Evolutionary conservation across 2,113 vertebrate species (phyloP).

Genomic region (Gymnogyps californianus): DNA sequence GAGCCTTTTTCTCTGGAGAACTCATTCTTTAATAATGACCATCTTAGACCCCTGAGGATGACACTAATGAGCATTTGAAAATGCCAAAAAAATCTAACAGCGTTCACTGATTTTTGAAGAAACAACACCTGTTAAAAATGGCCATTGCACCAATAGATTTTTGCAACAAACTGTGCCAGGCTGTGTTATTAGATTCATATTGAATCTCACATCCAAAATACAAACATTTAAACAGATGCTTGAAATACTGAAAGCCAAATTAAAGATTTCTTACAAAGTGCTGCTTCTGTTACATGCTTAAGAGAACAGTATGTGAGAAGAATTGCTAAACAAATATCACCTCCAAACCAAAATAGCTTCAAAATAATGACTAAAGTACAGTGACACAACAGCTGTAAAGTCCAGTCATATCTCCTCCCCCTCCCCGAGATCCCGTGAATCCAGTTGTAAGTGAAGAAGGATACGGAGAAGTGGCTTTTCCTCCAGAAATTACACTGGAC

Average conservation of each 20-base stretch:
- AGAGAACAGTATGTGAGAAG: not conserved
- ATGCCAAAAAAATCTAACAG: slow-evolving; percentile 64
- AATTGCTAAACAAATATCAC: not conserved
- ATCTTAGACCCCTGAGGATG: slow-evolving; percentile 61
- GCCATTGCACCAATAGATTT: not conserved
- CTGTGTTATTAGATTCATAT: not conserved
- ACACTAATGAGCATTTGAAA: slow-evolving; percentile 78
- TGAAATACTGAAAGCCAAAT: slow-evolving; percentile 28
- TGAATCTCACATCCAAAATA: not conserved
- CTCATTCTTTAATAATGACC: slow-evolving; percentile 69
- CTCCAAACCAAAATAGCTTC: not conserved
- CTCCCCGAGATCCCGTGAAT: not conserved
- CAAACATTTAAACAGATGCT: slow-evolving; percentile 6
- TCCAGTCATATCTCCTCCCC: not conserved
- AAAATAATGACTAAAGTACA: not conserved
- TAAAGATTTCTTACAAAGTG: slow-evolving; percentile 25
- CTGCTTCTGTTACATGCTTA: not conserved
- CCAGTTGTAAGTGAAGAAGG: not conserved
- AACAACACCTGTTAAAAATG: slow-evolving; percentile 44
- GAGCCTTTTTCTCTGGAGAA: slow-evolving; percentile 49
- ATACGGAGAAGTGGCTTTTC: not conserved
- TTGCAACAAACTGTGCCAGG: slow-evolving; percentile 6
- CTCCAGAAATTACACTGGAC: not conserved
- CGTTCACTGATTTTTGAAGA: slow-evolving; percentile 14
- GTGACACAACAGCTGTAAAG: not conserved